Conservation (phyloP, 2,888 invertebrate species). For the Hypercompe scribonia region DNA sequence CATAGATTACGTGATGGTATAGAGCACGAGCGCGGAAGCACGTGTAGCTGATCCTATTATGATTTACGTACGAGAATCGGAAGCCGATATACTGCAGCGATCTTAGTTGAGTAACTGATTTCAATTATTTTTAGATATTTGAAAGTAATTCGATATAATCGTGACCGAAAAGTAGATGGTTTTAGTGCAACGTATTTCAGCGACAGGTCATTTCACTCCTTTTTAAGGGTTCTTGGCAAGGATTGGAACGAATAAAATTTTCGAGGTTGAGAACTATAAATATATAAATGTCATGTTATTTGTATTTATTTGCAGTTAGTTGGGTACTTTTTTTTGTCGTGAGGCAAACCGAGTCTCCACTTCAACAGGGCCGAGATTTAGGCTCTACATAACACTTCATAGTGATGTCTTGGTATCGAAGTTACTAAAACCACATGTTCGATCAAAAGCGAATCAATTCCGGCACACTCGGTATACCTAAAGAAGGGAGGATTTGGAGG, state of each 20-base stretch:
- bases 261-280: not conserved
- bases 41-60: constrained; percentile 49
- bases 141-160: too few relatives aligned
- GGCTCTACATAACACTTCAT: too few relatives aligned
- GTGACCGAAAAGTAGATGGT: not conserved
- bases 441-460: too few relatives aligned
- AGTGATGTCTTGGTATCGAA: too few relatives aligned
- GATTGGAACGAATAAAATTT: not conserved
- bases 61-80: constrained; percentile 34
- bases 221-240: not conserved
- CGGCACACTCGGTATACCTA: too few relatives aligned
- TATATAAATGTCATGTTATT: too few relatives aligned
- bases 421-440: too few relatives aligned
- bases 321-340: too few relatives aligned
- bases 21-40: constrained; percentile 45
- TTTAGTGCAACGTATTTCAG: not conserved
- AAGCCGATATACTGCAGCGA: constrained; percentile 13
- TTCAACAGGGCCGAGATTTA: too few relatives aligned
- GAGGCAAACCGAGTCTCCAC: too few relatives aligned
- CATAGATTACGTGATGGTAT: constrained; percentile 34
- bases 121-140: not conserved
- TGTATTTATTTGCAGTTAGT: too few relatives aligned
- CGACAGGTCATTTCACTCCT: not conserved
- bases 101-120: not conserved
- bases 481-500: too few relatives aligned